Base-by-base conservation (phyloP, 2,888 invertebrate species). In the Sussaba pulchella region DNA sequence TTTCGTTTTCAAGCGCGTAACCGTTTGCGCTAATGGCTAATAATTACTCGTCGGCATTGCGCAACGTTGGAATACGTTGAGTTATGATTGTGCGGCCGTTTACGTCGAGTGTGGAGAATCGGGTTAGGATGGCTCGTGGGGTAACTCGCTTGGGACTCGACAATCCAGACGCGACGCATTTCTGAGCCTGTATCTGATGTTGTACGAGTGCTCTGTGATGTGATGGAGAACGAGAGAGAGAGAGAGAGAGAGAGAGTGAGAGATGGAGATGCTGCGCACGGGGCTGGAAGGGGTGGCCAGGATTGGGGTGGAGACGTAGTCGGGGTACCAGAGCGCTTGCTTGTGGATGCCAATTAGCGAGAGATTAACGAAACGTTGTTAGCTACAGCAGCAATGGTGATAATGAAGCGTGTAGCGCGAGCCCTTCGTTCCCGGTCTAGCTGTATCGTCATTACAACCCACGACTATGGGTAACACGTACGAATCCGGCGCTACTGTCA, bases 331-430 rank as follows among this genome's bases (percentile, higher is more conserved):
- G 43, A 61, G 59, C 72, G 39, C n/a, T 17, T 63, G 54, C 64
- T 43, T 69, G 57, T 43, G 57, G 47, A 61, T 73, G 81, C 82
- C 82, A 85, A 86, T 86, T 86, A 86, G 81, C 78, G 70, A 64
- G 54, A 82, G 85, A 85, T 86, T 83, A 86, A 84, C 83, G 78
- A 82, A 85, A 84, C 82, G 72, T 82, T 81, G 76, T 86, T 84
- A 81, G 82, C 71, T 81, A 75, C 70, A 79, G 75, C 78, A 54
- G 61, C 61, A 61, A 71, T 71, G 14, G 72, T 43, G 63, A 78
- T 78, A 82, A 77, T 82, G 74, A 84, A 83, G 78, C 52, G 43
- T 21, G 17, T 43, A 83, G 75, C 47, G 47, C 17, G 54, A 61
- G 50, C 54, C 70, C 50, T 39, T 61, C 47, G 36, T 47, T 61